These are phyloP conservation scores for Teleogryllus oceanicus DNA, from an alignment of 2,888 invertebrate genomes.

Conservation along the genomic window DNA sequence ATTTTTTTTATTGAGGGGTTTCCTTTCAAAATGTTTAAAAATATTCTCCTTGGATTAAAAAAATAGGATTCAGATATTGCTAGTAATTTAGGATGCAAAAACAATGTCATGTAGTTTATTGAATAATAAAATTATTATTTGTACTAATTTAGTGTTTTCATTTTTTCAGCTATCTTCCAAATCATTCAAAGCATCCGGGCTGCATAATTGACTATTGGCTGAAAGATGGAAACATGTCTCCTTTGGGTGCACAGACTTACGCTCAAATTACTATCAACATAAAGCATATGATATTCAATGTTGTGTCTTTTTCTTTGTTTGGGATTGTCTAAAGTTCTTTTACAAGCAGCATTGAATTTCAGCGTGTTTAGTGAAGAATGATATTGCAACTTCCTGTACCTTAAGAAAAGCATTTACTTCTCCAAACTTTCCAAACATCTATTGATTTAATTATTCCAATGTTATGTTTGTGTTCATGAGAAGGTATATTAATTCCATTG, in stretches of 20 bases:
- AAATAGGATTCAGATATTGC: no score
- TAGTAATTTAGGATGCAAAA: no score
- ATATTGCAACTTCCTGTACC: conserved; percentile 10
- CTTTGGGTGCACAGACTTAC: conserved; percentile 18
- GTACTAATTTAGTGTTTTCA: conserved; percentile 25
- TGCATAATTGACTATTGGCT: conserved; percentile 59
- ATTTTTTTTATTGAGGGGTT: no score
- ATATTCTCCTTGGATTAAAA: no score
- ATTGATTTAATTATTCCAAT: background rate
- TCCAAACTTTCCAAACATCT: conserved; percentile 18
- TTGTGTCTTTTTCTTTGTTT: background rate
- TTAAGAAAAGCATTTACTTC: conserved; percentile 8
- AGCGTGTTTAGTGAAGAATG: background rate
- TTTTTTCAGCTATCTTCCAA: conserved; percentile 84
- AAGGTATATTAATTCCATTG: conserved; percentile 1
- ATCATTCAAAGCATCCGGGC: conserved; percentile 92
- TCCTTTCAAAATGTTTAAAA: no score
- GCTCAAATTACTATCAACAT: conserved; percentile 10
- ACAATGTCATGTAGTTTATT: no score
- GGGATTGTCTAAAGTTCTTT: background rate
- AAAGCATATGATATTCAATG: background rate
- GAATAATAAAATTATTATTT: no score
- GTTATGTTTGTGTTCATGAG: background rate
- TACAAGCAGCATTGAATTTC: background rate
- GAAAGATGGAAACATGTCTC: background rate